These are phyloP conservation scores for Glomeris maerens DNA, from an alignment of 1,140 invertebrate genomes.

Conservation along the genomic window DNA sequence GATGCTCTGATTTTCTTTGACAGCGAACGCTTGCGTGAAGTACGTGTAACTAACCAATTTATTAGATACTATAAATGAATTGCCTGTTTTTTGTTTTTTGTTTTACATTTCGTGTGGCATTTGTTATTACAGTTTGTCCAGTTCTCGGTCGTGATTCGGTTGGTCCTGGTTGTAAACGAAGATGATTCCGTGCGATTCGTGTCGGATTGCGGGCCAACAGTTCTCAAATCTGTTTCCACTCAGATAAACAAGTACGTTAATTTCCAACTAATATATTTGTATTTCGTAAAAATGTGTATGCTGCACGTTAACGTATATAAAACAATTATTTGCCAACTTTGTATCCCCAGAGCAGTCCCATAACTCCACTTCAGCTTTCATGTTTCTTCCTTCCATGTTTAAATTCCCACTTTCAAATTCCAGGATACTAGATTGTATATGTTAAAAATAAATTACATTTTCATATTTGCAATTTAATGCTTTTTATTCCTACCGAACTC, in stretches of 20 bases:
- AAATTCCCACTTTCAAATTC: constrained; percentile 48
- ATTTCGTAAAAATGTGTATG: too few relatives aligned
- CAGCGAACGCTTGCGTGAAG: constrained; percentile 42
- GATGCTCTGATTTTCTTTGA: constrained; percentile 26
- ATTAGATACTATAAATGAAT: too few relatives aligned
- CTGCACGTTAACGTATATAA: too few relatives aligned
- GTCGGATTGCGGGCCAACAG: constrained; percentile 60
- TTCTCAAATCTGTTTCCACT: constrained; percentile 45
- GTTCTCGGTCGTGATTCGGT: constrained; percentile 41
- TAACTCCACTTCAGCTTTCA: constrained; percentile 47
- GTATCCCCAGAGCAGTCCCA: constrained; percentile 57
- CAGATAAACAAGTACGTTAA: constrained; percentile 9
- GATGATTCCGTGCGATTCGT: constrained; percentile 53
- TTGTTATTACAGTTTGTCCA: constrained; percentile 52
- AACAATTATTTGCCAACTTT: constrained; percentile 43
- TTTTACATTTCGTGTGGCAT: background rate
- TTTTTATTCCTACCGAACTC: constrained; percentile 38
- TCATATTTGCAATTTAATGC: too few relatives aligned
- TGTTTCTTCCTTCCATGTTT: constrained; percentile 34
- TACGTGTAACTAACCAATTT: constrained; percentile 50
- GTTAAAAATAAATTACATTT: constrained; percentile 12
- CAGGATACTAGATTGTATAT: constrained; percentile 37
- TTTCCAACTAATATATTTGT: constrained; percentile 10
- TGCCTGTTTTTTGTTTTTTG: constrained; percentile 7
- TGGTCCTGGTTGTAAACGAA: constrained; percentile 52